Percentiles rank a stretch among this genome's conserved stretches.
phyloP scores from a whole-genome alignment of 1,140 invertebrate genomes.

The Papilio machaon region DNA sequence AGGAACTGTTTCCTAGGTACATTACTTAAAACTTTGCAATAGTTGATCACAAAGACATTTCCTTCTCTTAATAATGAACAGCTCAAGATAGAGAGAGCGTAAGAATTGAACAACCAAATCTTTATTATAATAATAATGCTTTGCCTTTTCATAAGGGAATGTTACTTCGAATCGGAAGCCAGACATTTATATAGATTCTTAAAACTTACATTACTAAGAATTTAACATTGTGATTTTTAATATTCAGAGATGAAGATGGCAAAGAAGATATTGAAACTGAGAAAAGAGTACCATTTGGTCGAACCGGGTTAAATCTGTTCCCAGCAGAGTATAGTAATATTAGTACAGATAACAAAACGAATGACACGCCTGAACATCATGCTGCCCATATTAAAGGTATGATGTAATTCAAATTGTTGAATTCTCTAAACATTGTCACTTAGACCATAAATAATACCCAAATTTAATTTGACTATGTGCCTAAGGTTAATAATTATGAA shows the following conservation, averaged over 20 bases:
- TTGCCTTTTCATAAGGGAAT: too few relatives aligned
- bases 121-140: too few relatives aligned
- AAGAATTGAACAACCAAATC: too few relatives aligned
- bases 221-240: not conserved
- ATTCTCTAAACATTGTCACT: not conserved
- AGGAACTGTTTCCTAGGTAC: slow-evolving; percentile 86
- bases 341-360: slow-evolving; percentile 55
- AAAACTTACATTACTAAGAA: not conserved
- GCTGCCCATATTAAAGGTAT: slow-evolving; percentile 47
- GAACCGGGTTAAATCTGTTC: slow-evolving; percentile 50
- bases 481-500: too few relatives aligned
- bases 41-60: not conserved
- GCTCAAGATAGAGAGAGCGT: too few relatives aligned
- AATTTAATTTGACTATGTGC: not conserved
- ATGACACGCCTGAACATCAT: slow-evolving; percentile 53
- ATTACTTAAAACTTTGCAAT: not conserved
- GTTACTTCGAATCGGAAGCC: too few relatives aligned
- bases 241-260: slow-evolving; percentile 50
- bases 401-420: not conserved
- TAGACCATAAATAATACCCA: not conserved
- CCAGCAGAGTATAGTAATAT: slow-evolving; percentile 55
- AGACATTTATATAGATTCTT: not conserved
- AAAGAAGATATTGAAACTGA: slow-evolving; percentile 44
- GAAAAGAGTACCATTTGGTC: slow-evolving; percentile 45
- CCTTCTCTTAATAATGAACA: too few relatives aligned